Percentiles rank a stretch among this genome's conserved stretches.
Evolutionary conservation across 2,113 vertebrate genomes (phyloP).

Genomic region (Neotragus moschatus): DNA sequence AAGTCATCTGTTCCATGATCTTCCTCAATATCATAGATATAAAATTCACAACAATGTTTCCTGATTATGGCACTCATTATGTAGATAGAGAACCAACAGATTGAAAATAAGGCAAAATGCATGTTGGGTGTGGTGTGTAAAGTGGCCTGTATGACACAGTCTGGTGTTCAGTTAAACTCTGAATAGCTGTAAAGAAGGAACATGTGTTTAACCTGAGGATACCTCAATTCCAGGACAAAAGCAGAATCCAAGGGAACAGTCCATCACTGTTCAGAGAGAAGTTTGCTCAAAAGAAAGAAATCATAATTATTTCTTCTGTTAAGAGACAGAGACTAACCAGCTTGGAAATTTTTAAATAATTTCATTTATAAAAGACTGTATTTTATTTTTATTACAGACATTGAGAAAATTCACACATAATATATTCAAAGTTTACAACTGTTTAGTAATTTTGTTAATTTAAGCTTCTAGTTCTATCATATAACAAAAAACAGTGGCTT

Average conservation of each 20-base stretch:
- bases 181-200: not conserved
- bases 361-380: not conserved
- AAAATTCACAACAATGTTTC: not conserved
- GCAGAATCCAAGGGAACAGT: not conserved
- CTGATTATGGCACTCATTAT: not conserved
- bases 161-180: not conserved
- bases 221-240: accelerated
- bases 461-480: not conserved
- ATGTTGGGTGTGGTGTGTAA: accelerated
- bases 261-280: not conserved
- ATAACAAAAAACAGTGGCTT: not conserved
- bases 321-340: not conserved
- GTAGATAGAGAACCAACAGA: not conserved
- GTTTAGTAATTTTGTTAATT: not conserved
- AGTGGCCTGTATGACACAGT: accelerated
- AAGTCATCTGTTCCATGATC: not conserved
- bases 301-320: not conserved
- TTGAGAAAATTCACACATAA: not conserved
- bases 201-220: no score
- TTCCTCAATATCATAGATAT: not conserved
- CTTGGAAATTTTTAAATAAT: not conserved
- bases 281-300: not conserved
- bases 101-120: not conserved
- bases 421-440: not conserved
- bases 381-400: not conserved